Evolutionary conservation across 1,140 invertebrate genomes (phyloP).

Genomic region (Theocolax elegans): DNA sequence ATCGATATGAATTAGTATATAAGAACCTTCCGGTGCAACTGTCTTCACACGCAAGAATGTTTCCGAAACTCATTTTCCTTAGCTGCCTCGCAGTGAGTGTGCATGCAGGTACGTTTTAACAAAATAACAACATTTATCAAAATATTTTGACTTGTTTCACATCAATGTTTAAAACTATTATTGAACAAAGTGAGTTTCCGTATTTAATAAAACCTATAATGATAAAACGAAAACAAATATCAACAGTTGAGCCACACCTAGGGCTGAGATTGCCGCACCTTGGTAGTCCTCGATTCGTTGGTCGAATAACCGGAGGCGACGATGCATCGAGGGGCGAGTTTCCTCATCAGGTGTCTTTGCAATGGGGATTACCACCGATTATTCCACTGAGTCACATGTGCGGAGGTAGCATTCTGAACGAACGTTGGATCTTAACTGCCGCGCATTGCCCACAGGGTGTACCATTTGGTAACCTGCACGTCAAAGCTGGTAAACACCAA

Average conservation of each 20-base stretch:
- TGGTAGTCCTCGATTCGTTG: neutral
- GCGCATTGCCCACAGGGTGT: constrained; percentile 16
- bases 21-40: neutral
- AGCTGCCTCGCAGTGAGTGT: neutral
- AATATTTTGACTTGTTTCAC: too few relatives aligned
- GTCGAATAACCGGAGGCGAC: constrained; percentile 60
- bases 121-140: too few relatives aligned
- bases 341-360: constrained; percentile 61
- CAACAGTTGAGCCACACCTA: neutral
- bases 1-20: too few relatives aligned
- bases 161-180: too few relatives aligned
- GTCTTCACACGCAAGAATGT: neutral
- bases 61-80: neutral
- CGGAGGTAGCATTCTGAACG: constrained; percentile 32
- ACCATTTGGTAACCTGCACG: constrained; percentile 35
- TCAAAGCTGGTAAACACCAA: constrained; percentile 56
- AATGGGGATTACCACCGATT: constrained; percentile 26
- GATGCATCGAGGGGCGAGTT: constrained; percentile 55
- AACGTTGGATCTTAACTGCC: constrained; percentile 25
- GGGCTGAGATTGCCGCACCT: neutral
- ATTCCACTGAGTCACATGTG: constrained; percentile 1
- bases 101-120: neutral
- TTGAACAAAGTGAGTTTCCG: too few relatives aligned
- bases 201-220: too few relatives aligned
- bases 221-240: neutral